phyloP scores from a whole-genome alignment of 1,140 invertebrate species.

The Contarinia nasturtii region DNA sequence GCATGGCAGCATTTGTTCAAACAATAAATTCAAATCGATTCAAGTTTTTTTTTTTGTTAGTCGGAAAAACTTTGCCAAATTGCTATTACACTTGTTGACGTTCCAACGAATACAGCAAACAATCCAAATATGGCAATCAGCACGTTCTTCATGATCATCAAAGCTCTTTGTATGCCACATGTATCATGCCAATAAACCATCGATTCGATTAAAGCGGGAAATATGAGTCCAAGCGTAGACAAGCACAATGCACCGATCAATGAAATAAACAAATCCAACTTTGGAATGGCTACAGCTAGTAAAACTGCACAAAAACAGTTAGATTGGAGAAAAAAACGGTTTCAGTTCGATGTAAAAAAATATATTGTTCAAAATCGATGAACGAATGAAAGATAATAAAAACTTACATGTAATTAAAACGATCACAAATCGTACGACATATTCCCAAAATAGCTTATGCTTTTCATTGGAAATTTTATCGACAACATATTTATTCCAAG shows the following conservation, averaged over 20 bases:
- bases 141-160: not conserved
- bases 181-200: not conserved
- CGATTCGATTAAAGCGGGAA: constrained; percentile 59
- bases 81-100: not conserved
- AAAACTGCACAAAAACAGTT: constrained; percentile 32
- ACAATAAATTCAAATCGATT: too few relatives aligned
- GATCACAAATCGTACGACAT: constrained; percentile 34
- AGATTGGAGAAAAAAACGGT: not conserved
- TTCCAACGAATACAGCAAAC: not conserved
- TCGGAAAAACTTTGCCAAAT: not conserved
- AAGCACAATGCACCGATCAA: constrained; percentile 74
- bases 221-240: constrained; percentile 77
- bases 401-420: constrained; percentile 57
- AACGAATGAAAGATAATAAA: not conserved
- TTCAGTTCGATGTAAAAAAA: not conserved
- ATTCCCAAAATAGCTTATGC: constrained; percentile 31
- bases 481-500: constrained; percentile 46
- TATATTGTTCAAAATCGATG: not conserved
- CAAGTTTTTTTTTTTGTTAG: not conserved
- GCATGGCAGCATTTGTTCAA: too few relatives aligned
- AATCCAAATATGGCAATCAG: not conserved
- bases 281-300: constrained; percentile 65
- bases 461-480: constrained; percentile 17
- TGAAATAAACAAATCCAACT: constrained; percentile 80
- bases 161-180: not conserved